Percentiles rank a stretch among this genome's conserved stretches.
phyloP scores from a whole-genome alignment of 2,888 invertebrate species.

The Caprella mutica region DNA sequence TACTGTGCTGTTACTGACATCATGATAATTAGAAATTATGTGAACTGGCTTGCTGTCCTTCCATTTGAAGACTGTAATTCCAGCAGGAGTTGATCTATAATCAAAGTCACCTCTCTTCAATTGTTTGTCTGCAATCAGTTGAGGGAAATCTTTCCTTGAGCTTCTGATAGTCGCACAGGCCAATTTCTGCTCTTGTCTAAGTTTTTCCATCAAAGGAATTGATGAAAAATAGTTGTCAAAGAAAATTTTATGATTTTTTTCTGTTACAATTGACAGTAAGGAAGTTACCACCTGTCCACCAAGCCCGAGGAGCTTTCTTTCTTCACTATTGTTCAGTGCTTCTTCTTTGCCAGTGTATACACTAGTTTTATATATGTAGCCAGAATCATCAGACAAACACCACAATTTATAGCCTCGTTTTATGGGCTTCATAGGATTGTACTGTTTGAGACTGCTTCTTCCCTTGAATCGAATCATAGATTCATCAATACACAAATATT shows the following conservation, averaged over 20 bases:
- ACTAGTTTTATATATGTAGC: constrained; percentile 35
- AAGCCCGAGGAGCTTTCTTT: background rate
- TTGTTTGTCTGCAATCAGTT: constrained; percentile 30
- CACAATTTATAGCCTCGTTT: constrained; percentile 6
- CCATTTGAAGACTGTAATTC: constrained; percentile 36
- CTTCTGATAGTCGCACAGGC: constrained; percentile 35
- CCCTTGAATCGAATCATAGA: constrained; percentile 7
- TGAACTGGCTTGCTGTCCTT: constrained; percentile 36
- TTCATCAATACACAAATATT: background rate
- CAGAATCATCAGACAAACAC: constrained; percentile 1
- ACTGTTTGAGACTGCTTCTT: constrained; percentile 24
- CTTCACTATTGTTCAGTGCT: background rate
- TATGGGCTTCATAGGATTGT: constrained; percentile 34
- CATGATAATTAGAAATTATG: constrained; percentile 36
- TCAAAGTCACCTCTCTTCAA: constrained; percentile 36
- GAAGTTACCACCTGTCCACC: constrained; percentile 6
- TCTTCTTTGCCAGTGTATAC: constrained; percentile 38
- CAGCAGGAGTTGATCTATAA: constrained; percentile 33
- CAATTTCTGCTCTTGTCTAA: constrained; percentile 31
- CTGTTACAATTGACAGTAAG: constrained; percentile 35
- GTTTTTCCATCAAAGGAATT: constrained; percentile 33
- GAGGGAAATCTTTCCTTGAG: constrained; percentile 33
- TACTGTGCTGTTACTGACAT: constrained; percentile 31
- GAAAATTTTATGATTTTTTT: constrained; percentile 35
- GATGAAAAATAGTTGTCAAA: constrained; percentile 37